These are phyloP conservation scores for Drosophila lacteicornis DNA, from an alignment of 1,140 invertebrate genomes.

Conservation along the genomic window DNA sequence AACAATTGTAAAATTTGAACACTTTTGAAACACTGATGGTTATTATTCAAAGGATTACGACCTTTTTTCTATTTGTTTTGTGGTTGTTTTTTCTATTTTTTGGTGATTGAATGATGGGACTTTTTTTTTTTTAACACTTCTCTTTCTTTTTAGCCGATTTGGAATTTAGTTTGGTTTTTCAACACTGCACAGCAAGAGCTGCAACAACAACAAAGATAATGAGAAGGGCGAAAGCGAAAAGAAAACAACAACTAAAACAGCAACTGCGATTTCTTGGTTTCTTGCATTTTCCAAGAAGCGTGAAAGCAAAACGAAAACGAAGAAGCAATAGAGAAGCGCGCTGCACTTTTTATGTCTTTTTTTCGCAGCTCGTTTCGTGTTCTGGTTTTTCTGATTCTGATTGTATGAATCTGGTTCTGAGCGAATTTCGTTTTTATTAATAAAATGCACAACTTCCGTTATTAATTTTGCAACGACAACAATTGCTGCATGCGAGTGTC, in stretches of 20 bases:
- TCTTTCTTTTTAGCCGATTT: conserved; percentile 41
- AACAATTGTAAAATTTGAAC: conserved; percentile 44
- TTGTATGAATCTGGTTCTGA: conserved; percentile 44
- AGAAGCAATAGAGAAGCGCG: conserved; percentile 11
- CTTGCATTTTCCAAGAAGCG: conserved; percentile 42
- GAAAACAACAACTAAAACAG: conserved; percentile 1
- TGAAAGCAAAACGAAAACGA: conserved; percentile 32
- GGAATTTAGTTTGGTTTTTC: conserved; percentile 55
- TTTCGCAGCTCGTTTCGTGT: conserved; percentile 35
- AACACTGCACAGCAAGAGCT: conserved; percentile 44
- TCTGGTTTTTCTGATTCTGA: conserved; percentile 58
- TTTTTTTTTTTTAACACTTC: conserved; percentile 20
- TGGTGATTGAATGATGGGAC: conserved; percentile 10
- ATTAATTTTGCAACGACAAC: conserved; percentile 82
- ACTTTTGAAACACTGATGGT: conserved; percentile 54
- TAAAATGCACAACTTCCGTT: conserved; percentile 85
- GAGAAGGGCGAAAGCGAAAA: conserved; percentile 3
- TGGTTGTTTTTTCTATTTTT: conserved; percentile 15
- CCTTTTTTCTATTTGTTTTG: conserved; percentile 35
- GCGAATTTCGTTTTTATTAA: conserved; percentile 81
- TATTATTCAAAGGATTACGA: conserved; percentile 15
- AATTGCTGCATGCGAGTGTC: conserved; percentile 54
- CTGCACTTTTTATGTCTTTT: conserved; percentile 38
- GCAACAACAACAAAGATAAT: conserved; percentile 13
- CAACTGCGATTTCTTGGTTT: conserved; percentile 2